These are phyloP conservation scores for Girardia tigrina DNA, from an alignment of 2,888 invertebrate genomes.

Conservation along the genomic window DNA sequence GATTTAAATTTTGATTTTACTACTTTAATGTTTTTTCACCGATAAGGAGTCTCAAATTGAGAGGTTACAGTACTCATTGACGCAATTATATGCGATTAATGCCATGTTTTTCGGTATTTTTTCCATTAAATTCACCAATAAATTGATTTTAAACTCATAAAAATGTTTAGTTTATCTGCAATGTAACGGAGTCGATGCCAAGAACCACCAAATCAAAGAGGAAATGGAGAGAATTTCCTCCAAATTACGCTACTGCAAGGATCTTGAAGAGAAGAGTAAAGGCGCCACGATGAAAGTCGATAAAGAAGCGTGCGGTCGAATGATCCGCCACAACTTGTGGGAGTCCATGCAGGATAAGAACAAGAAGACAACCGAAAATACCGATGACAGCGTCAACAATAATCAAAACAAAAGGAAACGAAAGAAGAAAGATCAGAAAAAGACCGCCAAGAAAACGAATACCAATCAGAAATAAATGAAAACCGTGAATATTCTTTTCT, in stretches of 20 bases:
- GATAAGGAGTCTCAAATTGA: slow-evolving; percentile 1
- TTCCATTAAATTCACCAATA: too few relatives aligned
- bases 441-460: too few relatives aligned
- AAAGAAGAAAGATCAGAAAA: too few relatives aligned
- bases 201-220: slow-evolving; percentile 1
- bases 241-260: not conserved
- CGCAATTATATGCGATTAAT: not conserved
- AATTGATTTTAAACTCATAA: too few relatives aligned
- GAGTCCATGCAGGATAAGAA: slow-evolving; percentile 1
- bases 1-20: not conserved
- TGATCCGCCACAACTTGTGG: not conserved
- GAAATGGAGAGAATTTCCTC: slow-evolving; percentile 1
- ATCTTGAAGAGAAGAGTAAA: not conserved
- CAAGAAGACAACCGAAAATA: not conserved
- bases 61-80: not conserved
- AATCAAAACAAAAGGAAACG: not conserved
- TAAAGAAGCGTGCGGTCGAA: not conserved
- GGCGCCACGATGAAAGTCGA: not conserved
- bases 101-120: not conserved
- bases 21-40: not conserved
- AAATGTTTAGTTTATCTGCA: too few relatives aligned
- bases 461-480: too few relatives aligned
- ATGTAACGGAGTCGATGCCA: not conserved
- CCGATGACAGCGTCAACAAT: not conserved
- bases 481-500: too few relatives aligned